Conservation (phyloP, 2,797 vertebrate genomes). For the Threskiornis aethiopicus region DNA sequence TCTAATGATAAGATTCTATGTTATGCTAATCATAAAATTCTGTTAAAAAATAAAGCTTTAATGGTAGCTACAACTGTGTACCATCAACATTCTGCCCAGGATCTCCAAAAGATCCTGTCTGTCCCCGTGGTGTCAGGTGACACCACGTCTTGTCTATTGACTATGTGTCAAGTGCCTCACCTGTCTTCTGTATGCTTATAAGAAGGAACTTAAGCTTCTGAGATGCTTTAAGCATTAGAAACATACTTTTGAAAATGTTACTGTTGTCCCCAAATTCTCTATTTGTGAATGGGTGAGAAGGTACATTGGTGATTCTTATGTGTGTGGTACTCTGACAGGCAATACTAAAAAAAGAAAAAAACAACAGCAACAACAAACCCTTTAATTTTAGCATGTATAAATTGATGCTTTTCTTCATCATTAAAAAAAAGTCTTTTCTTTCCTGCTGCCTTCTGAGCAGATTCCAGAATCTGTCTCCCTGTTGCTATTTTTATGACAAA, state of each 20-base stretch:
- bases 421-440: background rate
- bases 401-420: background rate
- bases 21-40: background rate
- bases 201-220: background rate
- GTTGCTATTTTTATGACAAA: slow-evolving; percentile 18
- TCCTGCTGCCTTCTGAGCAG: background rate
- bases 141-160: background rate
- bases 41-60: background rate
- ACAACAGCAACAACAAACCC: background rate
- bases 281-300: background rate
- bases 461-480: background rate
- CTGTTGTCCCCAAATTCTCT: background rate
- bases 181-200: background rate
- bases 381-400: background rate
- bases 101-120: background rate
- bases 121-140: background rate
- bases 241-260: background rate
- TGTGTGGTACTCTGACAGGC: background rate
- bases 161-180: background rate
- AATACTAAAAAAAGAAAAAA: background rate
- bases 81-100: background rate
- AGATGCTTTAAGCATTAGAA: background rate
- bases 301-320: background rate
- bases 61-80: background rate
- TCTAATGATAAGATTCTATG: background rate